Base-by-base conservation (phyloP, 2,797 vertebrate genomes). In the Lepus oiostolus region DNA sequence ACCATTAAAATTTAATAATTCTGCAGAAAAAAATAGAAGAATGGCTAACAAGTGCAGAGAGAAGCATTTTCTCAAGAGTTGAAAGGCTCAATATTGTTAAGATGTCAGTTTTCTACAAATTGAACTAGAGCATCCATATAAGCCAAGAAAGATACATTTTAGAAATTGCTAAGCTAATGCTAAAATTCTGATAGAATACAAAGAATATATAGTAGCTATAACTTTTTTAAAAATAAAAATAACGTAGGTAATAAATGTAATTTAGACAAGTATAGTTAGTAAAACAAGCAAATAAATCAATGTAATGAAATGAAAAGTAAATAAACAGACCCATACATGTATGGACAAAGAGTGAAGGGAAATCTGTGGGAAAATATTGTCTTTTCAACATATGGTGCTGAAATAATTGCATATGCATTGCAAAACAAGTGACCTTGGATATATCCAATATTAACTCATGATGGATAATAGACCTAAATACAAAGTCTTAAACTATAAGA, bases 111-210 rank as follows among this genome's bases (percentile, higher is more conserved):
- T 54, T 22, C 17, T 5, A 17, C 22, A 68, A 85, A 72, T 47
- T 50, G 38, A 58, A 54, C 24, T 70, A 21, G 26, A 58, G 14
- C 58, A 58, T 93, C 52, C 11, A 13, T 68, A 3, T 63, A 90
- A 90, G 38, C 10, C 30, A 35, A 87, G 30, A 58, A 84, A 88
- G 3, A 17, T 65, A 17, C 54, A 16, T 11, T 68, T 1, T 47
- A 79, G 38, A 75, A 90, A 82, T 12, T 90, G 10, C 17, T 4
- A 72, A 95, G 19, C 13, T 92, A n/a, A 85, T 76, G 88, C 65
- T 77, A 74, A 86, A 70, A 91, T 52, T 76, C 16, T 54, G 83
- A 42, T 70, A 42, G 7, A 87, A 32, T 50, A 62, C 10, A 26
- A 77, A 85, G 19, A 12, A 38, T 5, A 42, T 58, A 24, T 32